phyloP scores from a whole-genome alignment of 30 jellyfish, hydroid and myxozoan genomes.

The Turritopsis dohrnii region DNA sequence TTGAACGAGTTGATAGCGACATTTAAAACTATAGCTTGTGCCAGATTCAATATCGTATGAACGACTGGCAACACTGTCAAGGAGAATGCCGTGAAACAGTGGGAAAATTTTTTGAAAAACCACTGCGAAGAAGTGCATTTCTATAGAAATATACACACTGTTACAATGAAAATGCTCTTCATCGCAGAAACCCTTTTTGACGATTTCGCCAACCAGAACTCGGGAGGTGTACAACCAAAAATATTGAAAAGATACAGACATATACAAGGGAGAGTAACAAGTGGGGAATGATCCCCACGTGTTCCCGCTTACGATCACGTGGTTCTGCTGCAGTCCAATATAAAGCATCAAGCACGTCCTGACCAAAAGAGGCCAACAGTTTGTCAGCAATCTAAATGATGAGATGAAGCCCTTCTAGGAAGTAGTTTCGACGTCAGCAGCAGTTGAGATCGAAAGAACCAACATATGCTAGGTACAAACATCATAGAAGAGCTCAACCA shows the following conservation, averaged over 20 bases:
- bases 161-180: no score
- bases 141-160: no score
- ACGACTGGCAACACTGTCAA: constrained; percentile 25
- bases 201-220: neutral
- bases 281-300: constrained; percentile 87
- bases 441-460: neutral
- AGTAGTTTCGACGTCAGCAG: neutral
- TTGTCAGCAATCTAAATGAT: constrained; percentile 76
- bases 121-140: no score
- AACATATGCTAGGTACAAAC: neutral
- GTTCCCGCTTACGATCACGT: constrained; percentile 89
- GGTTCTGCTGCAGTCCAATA: constrained; percentile 98
- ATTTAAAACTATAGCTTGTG: constrained; percentile 90
- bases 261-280: constrained; percentile 66
- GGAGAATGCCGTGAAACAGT: neutral
- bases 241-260: constrained; percentile 88
- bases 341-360: constrained; percentile 88
- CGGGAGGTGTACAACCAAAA: neutral
- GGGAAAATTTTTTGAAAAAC: no score
- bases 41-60: constrained; percentile 72
- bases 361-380: constrained; percentile 91
- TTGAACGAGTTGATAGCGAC: constrained; percentile 90
- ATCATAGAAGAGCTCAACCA: neutral
- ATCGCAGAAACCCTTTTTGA: neutral
- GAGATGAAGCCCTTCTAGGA: neutral